Percentiles rank a stretch among this genome's conserved stretches.
These are phyloP conservation scores for Andrena praecox DNA, from an alignment of 2,888 invertebrate genomes.

Conservation along the genomic window DNA sequence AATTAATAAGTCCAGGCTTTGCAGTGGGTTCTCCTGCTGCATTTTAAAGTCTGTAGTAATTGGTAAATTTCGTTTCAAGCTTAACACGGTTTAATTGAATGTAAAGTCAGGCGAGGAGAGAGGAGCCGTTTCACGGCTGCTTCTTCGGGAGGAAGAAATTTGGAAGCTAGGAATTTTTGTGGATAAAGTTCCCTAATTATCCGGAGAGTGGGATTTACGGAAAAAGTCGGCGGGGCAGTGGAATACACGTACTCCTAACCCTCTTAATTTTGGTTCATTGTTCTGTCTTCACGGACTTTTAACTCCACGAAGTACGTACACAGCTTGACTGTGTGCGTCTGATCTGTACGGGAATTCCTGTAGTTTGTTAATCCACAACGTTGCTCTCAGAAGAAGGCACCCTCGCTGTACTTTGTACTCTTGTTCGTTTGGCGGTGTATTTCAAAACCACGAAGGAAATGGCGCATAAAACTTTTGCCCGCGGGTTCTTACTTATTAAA, in stretches of 20 bases:
- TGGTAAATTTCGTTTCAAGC: conserved; percentile 2
- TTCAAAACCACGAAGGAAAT: too few relatives aligned
- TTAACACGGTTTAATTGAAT: conserved; percentile 9
- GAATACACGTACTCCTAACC: conserved; percentile 26
- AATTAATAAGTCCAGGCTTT: neutral
- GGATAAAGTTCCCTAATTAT: conserved; percentile 49
- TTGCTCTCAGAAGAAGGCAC: neutral
- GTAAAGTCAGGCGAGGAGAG: neutral
- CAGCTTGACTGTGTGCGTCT: neutral
- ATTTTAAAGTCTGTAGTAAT: neutral
- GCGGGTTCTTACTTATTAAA: too few relatives aligned
- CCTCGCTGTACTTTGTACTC: neutral
- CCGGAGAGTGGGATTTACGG: conserved; percentile 32
- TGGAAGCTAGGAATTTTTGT: conserved; percentile 24
- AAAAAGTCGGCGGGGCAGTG: conserved; percentile 23
- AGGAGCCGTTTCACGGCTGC: neutral
- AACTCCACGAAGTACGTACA: neutral
- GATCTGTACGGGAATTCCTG: conserved; percentile 15
- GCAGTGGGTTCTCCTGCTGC: neutral
- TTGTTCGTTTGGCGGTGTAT: neutral
- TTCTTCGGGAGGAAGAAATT: conserved; percentile 17
- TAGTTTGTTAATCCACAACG: conserved; percentile 18
- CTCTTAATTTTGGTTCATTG: conserved; percentile 30
- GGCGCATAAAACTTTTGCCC: too few relatives aligned
- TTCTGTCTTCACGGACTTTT: conserved; percentile 13